Conservation (phyloP, 2,888 invertebrate species). For the Euplagia quadripunctaria region DNA sequence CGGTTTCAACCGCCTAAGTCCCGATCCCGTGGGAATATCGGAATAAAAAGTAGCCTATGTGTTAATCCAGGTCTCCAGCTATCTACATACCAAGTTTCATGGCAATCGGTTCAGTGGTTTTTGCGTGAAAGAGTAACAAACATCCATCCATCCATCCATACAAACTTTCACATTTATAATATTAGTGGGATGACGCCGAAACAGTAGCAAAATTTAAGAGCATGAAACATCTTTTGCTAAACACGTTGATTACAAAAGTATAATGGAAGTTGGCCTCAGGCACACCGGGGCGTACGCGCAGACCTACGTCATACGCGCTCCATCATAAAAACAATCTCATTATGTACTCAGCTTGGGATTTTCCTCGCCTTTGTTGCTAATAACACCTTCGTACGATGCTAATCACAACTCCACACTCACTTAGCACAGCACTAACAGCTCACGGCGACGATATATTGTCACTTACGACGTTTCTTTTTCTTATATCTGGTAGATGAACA, state of each 20-base stretch:
- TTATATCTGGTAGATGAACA: not conserved
- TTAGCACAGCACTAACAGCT: constrained; percentile 9
- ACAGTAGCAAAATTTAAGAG: not conserved
- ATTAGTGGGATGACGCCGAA: not conserved
- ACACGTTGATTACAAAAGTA: not conserved
- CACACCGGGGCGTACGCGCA: not conserved
- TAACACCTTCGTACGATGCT: constrained; percentile 21
- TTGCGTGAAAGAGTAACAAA: too few species aligned
- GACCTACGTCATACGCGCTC: not conserved
- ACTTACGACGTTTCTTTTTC: not conserved
- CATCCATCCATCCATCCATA: too few species aligned
- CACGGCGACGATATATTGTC: not conserved
- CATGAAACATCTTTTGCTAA: not conserved
- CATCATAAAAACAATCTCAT: constrained; percentile 16
- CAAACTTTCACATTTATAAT: too few species aligned
- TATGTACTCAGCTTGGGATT: constrained; percentile 19
- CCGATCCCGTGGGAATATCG: too few species aligned
- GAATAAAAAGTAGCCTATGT: too few species aligned
- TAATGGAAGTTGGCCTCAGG: not conserved
- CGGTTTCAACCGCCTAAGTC: too few species aligned
- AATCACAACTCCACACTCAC: constrained; percentile 12
- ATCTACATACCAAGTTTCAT: too few species aligned
- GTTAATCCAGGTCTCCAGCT: too few species aligned
- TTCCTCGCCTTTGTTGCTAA: constrained; percentile 21
- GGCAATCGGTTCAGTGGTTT: too few species aligned